A percentile compares a stretch with the other conserved stretches of the same genome.
Conservation (phyloP, 1,140 invertebrate species). For the Saccostrea echinata region DNA sequence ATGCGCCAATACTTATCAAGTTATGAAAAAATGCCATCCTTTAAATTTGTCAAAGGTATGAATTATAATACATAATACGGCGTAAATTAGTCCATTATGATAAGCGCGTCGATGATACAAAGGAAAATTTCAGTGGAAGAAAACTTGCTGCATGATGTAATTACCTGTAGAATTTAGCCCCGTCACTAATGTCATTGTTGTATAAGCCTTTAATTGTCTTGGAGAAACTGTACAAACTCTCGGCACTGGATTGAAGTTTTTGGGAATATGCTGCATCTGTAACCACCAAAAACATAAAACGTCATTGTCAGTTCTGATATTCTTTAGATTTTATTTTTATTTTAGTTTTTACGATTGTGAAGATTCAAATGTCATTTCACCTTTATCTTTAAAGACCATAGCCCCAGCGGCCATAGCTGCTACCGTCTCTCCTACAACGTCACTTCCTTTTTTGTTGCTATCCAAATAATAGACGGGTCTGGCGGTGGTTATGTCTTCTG, state of each 20-base stretch:
- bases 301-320: too few relatives aligned
- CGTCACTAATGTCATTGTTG: slow-evolving; percentile 65
- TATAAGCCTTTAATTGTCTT: slow-evolving; percentile 82
- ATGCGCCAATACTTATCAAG: too few relatives aligned
- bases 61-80: too few relatives aligned
- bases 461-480: slow-evolving; percentile 84
- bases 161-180: slow-evolving; percentile 74
- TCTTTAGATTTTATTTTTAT: background rate
- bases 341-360: background rate
- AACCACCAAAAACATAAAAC: background rate
- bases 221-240: slow-evolving; percentile 83
- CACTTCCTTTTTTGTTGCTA: slow-evolving; percentile 82
- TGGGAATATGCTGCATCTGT: slow-evolving; percentile 81
- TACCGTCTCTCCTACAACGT: slow-evolving; percentile 84
- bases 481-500: slow-evolving; percentile 83
- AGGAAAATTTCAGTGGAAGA: background rate
- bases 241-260: slow-evolving; percentile 81
- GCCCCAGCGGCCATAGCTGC: slow-evolving; percentile 83
- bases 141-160: background rate
- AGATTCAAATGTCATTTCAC: slow-evolving; percentile 37
- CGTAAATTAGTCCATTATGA: too few relatives aligned
- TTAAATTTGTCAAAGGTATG: too few relatives aligned
- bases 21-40: background rate
- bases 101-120: background rate
- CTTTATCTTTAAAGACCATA: slow-evolving; percentile 81